A percentile compares a stretch with the other conserved stretches of the same genome.
phyloP scores from a whole-genome alignment of 2,888 invertebrate species.

The Adelphocoris suturalis region DNA sequence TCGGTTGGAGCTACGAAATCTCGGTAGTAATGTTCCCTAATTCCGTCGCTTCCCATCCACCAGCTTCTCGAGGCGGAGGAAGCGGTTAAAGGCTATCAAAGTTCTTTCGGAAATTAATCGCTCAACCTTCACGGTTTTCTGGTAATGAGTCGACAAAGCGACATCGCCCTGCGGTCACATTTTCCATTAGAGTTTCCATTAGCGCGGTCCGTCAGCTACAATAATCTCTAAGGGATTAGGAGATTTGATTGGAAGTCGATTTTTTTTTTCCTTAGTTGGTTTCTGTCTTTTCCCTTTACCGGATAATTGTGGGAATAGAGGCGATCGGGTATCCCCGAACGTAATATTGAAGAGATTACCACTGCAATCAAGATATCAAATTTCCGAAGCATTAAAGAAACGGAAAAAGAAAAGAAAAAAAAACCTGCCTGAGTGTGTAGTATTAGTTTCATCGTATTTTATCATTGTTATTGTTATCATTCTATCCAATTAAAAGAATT shows the following conservation, averaged over 20 bases:
- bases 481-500: no score
- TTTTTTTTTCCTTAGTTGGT: conserved; percentile 2
- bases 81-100: conserved; percentile 29
- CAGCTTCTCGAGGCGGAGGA: neutral
- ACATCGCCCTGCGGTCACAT: conserved; percentile 57
- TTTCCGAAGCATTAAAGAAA: neutral
- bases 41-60: neutral
- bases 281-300: neutral
- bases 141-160: conserved; percentile 58
- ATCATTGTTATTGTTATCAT: no score
- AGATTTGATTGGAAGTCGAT: conserved; percentile 28
- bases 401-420: no score
- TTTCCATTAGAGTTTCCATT: conserved; percentile 61
- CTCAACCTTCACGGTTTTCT: conserved; percentile 55
- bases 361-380: neutral
- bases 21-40: conserved; percentile 34
- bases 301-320: neutral
- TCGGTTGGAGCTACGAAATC: neutral
- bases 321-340: neutral
- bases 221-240: conserved; percentile 24
- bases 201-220: conserved; percentile 8
- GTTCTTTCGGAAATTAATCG: conserved; percentile 35
- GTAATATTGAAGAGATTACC: neutral
- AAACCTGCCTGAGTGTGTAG: no score
- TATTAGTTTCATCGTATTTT: no score